phyloP scores from a whole-genome alignment of 2,888 invertebrate species.

The Oasisia sp. region DNA sequence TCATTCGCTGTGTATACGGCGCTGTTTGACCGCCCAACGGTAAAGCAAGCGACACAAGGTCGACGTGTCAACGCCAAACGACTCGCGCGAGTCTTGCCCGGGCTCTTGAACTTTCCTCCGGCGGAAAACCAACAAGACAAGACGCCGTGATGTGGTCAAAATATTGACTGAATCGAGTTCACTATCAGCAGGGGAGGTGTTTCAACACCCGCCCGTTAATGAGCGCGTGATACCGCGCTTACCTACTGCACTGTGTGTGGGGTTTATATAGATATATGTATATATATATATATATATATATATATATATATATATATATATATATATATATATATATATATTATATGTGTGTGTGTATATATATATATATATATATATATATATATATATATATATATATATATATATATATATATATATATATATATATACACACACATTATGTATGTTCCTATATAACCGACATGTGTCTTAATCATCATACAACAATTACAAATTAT shows the following conservation, averaged over 20 bases:
- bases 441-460: too few species aligned
- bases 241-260: background rate
- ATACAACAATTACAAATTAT: too few species aligned
- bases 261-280: too few species aligned
- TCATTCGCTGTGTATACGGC: background rate
- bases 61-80: background rate
- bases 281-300: too few species aligned
- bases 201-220: background rate
- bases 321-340: too few species aligned
- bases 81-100: background rate
- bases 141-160: constrained; percentile 17
- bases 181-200: background rate
- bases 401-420: too few species aligned
- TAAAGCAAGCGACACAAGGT: background rate
- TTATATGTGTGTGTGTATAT: too few species aligned
- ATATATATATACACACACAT: too few species aligned
- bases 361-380: too few species aligned
- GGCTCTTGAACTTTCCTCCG: background rate
- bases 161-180: background rate
- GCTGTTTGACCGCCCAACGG: background rate
- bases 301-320: too few species aligned
- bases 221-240: background rate
- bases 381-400: too few species aligned
- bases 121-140: constrained; percentile 10
- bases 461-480: too few species aligned